These are phyloP conservation scores for Philereme transversata DNA, from an alignment of 2,888 invertebrate genomes.

Conservation along the genomic window DNA sequence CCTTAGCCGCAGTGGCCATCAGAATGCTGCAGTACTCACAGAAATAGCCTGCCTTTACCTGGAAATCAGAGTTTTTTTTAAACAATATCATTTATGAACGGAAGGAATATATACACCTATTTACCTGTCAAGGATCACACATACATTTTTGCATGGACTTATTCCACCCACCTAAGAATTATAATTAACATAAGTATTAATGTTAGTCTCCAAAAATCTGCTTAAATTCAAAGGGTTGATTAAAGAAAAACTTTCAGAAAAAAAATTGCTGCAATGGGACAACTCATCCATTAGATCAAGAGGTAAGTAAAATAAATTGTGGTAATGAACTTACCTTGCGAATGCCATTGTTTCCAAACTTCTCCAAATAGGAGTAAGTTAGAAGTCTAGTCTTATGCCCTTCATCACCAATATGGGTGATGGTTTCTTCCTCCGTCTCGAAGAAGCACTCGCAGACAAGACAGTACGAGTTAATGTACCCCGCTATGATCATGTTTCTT, in stretches of 20 bases:
- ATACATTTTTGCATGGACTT: no score
- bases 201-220: no score
- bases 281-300: neutral
- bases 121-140: no score
- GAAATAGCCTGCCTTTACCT: constrained; percentile 64
- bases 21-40: constrained; percentile 62
- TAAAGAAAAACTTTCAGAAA: no score
- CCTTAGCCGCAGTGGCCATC: constrained; percentile 51
- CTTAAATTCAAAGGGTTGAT: no score
- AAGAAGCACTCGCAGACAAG: constrained; percentile 51
- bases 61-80: constrained; percentile 28
- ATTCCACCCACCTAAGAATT: no score
- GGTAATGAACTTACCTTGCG: constrained; percentile 48
- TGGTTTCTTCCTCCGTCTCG: constrained; percentile 35
- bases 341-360: constrained; percentile 51
- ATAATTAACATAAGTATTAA: no score
- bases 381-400: constrained; percentile 44
- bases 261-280: no score
- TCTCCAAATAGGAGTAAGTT: constrained; percentile 42
- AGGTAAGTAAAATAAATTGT: no score
- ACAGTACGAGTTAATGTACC: constrained; percentile 50
- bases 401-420: constrained; percentile 33
- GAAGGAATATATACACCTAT: no score
- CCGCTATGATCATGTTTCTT: constrained; percentile 49
- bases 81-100: no score